A percentile compares a stretch with the other conserved stretches of the same genome.
These are phyloP conservation scores for Trachelus tabidus DNA, from an alignment of 2,888 invertebrate species.

Conservation along the genomic window DNA sequence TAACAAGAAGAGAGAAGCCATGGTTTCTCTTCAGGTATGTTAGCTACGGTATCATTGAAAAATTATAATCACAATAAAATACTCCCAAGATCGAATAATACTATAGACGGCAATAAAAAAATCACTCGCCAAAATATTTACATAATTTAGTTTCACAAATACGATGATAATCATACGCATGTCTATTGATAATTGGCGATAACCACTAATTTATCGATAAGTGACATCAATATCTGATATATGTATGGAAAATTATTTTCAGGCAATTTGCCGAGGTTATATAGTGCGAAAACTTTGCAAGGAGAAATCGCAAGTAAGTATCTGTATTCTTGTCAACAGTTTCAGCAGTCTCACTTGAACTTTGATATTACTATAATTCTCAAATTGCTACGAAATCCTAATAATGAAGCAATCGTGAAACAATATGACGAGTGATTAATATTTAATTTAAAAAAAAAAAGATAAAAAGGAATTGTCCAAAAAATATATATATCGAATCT, in stretches of 20 bases:
- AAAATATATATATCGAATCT: no score
- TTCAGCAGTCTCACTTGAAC: no score
- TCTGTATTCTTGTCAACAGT: slow-evolving; percentile 25
- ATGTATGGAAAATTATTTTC: slow-evolving; percentile 12
- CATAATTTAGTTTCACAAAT: neutral
- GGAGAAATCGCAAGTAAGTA: slow-evolving; percentile 69
- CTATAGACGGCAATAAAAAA: no score
- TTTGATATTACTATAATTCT: no score
- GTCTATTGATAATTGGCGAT: neutral
- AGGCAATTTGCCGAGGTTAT: slow-evolving; percentile 80
- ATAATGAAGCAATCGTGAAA: no score
- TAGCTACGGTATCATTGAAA: neutral
- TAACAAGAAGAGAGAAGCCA: slow-evolving; percentile 74
- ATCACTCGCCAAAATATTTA: neutral
- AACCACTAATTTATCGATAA: neutral
- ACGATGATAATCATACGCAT: neutral
- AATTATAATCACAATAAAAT: neutral
- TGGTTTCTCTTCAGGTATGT: slow-evolving; percentile 75
- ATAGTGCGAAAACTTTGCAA: slow-evolving; percentile 71
- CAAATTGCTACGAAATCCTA: no score
- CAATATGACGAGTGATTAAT: no score
- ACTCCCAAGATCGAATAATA: no score
- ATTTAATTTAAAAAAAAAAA: no score
- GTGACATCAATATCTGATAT: slow-evolving; percentile 40
- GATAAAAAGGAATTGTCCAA: neutral